Base-by-base conservation (phyloP, 2,113 vertebrate species). In the Heliornis fulica region DNA sequence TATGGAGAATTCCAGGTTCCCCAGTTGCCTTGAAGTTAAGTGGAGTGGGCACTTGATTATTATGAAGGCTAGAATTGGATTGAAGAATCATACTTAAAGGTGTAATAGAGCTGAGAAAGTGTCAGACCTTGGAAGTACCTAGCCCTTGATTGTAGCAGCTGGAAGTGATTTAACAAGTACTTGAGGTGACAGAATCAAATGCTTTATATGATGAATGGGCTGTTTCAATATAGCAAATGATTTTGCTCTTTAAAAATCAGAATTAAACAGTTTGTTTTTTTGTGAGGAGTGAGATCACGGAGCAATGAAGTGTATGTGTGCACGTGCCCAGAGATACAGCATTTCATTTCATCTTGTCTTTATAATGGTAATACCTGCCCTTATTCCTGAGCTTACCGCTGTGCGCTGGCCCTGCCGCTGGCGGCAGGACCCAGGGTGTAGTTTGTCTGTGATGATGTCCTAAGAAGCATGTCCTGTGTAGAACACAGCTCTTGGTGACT, bases 1-100 rank as follows among this genome's bases (percentile, higher is more conserved):
- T 59, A 95, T 70, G 83, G 89, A 96, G 96, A 97, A 98, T 98
- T 97, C 94, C 93, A 97, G 96, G 94, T 97, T 97, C 93, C 85
- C 90, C 85, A 83, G 96, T 91, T 97, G 89, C 97, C 95, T 97
- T 97, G 96, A 97, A 98, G 98, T 97, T 98, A 97, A 97, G 96
- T 98, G 97, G 98, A 98, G 98, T 97, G 97, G 97, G 98, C 97
- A 98, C 98, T 98, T 98, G 98, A 98, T 98, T 98, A 98, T 98
- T 98, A 98, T 92, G 97, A 98, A 98, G 97, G 96, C 96, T 98
- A 94, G 97, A 97, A 97, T 96, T 97, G 97, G 97, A 98, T 98
- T 98, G 98, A 97, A 98, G 98, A 98, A 97, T 97, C 97, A 97
- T 94, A 97, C 98, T 98, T 97, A 92, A 91, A 98, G 96, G 97